Conservation (phyloP, 2,797 vertebrate species). For the Sebastes hopkinsi region DNA sequence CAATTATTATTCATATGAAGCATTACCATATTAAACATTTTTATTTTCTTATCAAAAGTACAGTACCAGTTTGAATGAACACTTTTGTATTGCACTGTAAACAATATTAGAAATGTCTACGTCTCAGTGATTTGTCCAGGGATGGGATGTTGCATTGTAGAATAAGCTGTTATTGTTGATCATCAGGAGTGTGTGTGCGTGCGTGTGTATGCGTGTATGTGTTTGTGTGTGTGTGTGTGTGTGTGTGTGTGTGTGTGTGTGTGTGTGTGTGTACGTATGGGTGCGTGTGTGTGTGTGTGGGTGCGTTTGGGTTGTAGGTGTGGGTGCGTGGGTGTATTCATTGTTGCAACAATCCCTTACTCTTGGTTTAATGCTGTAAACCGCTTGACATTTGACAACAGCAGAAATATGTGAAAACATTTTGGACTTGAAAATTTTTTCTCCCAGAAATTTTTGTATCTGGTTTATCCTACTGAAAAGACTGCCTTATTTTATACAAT, state of each 20-base stretch:
- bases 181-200: constrained; percentile 59
- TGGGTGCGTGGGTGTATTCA: constrained; percentile 57
- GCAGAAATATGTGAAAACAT: constrained; percentile 85
- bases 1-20: constrained; percentile 86
- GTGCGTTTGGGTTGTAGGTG: constrained; percentile 50
- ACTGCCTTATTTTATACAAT: constrained; percentile 97
- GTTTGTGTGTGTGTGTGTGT: not conserved
- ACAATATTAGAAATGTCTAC: constrained; percentile 84
- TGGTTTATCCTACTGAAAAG: constrained; percentile 89
- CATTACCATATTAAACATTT: constrained; percentile 86
- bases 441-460: constrained; percentile 87
- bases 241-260: not conserved
- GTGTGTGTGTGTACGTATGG: constrained; percentile 29
- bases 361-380: constrained; percentile 78
- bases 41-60: constrained; percentile 92
- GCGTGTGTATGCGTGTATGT: not conserved
- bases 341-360: constrained; percentile 77
- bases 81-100: constrained; percentile 93
- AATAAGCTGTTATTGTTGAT: constrained; percentile 83
- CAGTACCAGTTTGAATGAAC: constrained; percentile 88
- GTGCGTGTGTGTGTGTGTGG: constrained; percentile 5
- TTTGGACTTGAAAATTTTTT: constrained; percentile 82
- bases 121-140: constrained; percentile 85
- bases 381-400: constrained; percentile 79
- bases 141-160: constrained; percentile 84